Evolutionary conservation across 2,113 vertebrate species (phyloP), one percentile per base, ranked within the genome.

Genomic region (Larimichthys crocea): DNA sequence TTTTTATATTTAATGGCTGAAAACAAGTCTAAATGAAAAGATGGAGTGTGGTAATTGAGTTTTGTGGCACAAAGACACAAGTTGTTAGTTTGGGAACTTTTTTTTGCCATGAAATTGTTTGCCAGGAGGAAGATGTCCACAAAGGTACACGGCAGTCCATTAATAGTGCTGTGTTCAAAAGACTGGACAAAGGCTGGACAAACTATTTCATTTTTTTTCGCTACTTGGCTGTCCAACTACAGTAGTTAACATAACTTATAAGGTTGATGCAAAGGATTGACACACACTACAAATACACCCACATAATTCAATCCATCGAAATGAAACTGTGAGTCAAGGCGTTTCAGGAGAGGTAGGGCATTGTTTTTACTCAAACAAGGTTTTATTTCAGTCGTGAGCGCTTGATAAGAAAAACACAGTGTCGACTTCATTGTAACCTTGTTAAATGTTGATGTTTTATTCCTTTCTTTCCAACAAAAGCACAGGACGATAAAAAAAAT

Each of bases 41-140:
- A 9, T 10, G 3, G 29, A 62, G 5, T 11, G n/a, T 26, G 12
- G 3, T 55, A 40, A 50, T 15, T 0, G 29, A 31, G 20, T 14
- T 22, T 15, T 14, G 49, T 24, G 40, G 29, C 22, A 52, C 16
- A 57, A 26, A 31, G 15, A 48, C 40, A 59, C 26, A 14, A 40
- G 26, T 20, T 61, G 22, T 49, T 50, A 68, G 24, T 59, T 11
- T n/a, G 26, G 7, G 7, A 35, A 26, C 26, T 26, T 16, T 24
- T 16, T 76, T 46, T 50, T 56, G 61, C 62, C 61, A 48, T 76
- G 55, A 76, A 59, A 67, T 68, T 77, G 24, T 62, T 76, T 56
- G 40, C 62, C 52, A 57, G 7, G 11, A 76, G 62, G 52, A 57
- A 20, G 12, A 75, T 19, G 26, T 22, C 15, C 31, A 40, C 53